Conservation (phyloP, 2,888 invertebrate genomes). For the Noctua pronuba region DNA sequence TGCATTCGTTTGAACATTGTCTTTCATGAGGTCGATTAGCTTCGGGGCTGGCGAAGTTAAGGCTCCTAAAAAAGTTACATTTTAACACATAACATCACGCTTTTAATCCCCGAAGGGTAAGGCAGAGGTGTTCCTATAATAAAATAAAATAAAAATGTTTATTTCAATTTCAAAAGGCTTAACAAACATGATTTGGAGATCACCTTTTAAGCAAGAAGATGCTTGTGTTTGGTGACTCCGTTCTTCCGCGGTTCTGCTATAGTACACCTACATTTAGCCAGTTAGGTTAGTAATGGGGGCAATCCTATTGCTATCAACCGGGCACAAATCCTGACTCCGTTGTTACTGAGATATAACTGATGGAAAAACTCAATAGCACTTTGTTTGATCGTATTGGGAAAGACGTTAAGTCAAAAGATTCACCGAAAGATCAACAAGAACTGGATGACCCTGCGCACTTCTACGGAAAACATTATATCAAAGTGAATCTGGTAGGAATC, state of each 20-base stretch:
- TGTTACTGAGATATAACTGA: background rate
- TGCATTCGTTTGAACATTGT: background rate
- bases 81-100: background rate
- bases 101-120: background rate
- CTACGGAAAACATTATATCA: background rate
- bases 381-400: background rate
- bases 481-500: no score
- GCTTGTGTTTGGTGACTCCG: no score
- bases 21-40: background rate
- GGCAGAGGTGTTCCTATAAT: background rate
- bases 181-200: no score
- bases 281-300: background rate
- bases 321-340: background rate
- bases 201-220: no score
- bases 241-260: no score
- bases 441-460: background rate
- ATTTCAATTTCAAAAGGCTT: no score
- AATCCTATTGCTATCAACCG: background rate
- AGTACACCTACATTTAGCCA: background rate
- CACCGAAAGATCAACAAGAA: background rate
- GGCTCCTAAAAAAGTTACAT: background rate
- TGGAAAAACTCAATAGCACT: background rate
- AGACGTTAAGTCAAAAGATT: background rate
- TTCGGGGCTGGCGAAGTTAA: slow-evolving; percentile 28
- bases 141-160: no score